phyloP scores from a whole-genome alignment of 92 coral and sea anemone species.

The Bergia sp. region DNA sequence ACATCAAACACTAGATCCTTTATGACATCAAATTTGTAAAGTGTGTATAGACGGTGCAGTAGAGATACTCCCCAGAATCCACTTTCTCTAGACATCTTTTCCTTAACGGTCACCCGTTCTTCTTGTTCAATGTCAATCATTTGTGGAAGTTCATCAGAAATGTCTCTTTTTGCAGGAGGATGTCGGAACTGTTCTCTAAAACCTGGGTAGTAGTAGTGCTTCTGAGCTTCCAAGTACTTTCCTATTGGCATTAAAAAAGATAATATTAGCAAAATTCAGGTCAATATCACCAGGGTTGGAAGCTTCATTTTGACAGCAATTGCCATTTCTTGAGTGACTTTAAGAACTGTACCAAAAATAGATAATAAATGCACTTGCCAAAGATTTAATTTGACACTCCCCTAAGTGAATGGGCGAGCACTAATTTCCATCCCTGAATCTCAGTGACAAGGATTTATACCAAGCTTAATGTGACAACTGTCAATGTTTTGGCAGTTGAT shows the following conservation, averaged over 20 bases:
- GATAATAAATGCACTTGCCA: too few species aligned
- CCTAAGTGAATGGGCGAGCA: too few species aligned
- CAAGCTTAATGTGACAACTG: too few species aligned
- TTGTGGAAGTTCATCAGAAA: conserved; percentile 55
- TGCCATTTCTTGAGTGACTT: too few species aligned
- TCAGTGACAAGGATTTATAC: too few species aligned
- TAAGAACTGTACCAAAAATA: too few species aligned
- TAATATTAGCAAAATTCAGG: neutral
- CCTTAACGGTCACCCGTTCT: conserved; percentile 63
- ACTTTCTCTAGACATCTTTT: conserved; percentile 59
- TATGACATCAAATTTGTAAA: conserved; percentile 63
- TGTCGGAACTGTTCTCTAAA: conserved; percentile 62
- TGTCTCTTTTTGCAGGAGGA: conserved; percentile 56
- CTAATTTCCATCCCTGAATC: too few species aligned
- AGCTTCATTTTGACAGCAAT: too few species aligned
- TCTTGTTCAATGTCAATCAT: conserved; percentile 72
- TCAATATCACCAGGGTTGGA: too few species aligned
- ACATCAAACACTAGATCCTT: conserved; percentile 74
- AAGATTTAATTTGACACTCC: too few species aligned
- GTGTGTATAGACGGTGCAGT: conserved; percentile 59
- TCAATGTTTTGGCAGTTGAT: too few species aligned
- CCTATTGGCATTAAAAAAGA: conserved; percentile 43
- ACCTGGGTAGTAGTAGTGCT: conserved; percentile 75
- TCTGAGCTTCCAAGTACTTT: conserved; percentile 58
- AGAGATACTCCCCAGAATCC: conserved; percentile 68